Evolutionary conservation across 2,113 vertebrate species (phyloP).

Genomic region (Carlito syrichta): DNA sequence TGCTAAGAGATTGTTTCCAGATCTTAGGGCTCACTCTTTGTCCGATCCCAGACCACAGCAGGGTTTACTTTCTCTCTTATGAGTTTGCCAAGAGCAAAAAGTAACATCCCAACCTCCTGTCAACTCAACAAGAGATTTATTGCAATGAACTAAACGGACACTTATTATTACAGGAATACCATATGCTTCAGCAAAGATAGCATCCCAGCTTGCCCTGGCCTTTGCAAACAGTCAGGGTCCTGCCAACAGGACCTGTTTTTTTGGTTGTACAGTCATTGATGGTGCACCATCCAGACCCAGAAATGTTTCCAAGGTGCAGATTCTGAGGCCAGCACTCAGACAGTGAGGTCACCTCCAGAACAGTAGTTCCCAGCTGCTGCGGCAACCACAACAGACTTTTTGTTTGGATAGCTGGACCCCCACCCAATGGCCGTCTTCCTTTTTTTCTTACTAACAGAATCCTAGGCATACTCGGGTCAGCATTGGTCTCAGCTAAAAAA

Average conservation of each 20-base stretch:
- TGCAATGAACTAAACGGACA: background rate
- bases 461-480: background rate
- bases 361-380: background rate
- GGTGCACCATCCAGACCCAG: background rate
- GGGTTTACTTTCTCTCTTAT: background rate
- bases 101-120: background rate
- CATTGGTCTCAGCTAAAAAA: background rate
- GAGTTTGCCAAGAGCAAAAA: conserved; percentile 14
- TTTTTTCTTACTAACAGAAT: background rate
- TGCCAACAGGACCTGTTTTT: background rate
- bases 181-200: background rate
- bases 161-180: background rate
- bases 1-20: conserved; percentile 17
- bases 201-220: background rate
- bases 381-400: background rate
- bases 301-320: background rate
- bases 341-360: background rate
- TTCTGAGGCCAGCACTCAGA: background rate
- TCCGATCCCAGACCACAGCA: background rate
- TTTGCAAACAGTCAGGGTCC: background rate
- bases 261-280: background rate
- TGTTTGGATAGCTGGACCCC: background rate
- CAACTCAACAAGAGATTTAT: conserved; percentile 6
- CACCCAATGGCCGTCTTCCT: background rate
- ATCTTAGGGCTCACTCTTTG: background rate